Base-by-base conservation (phyloP, 30 jellyfish, hydroid and myxozoan species). In the Aurelia sp. region DNA sequence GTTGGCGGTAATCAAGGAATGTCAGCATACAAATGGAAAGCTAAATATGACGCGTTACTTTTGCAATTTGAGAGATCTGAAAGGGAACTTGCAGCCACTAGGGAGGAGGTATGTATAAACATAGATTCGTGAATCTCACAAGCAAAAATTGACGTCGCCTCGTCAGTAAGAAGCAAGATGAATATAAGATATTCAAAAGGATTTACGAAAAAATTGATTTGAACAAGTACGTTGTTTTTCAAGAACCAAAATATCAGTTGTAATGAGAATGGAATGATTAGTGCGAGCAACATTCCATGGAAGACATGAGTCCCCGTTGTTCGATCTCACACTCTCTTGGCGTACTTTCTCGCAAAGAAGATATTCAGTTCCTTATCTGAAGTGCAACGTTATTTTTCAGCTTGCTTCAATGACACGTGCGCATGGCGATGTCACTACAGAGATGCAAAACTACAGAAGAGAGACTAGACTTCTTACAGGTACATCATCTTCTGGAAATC, bases 11-110 rank as follows among this genome's bases (percentile, higher is more conserved):
- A 70, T 40, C 92, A 83, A 27, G 91, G 92, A 21, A 83, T 83
- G 92, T 83, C 92, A 15, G 92, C 92, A 1, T 83, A 71, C 53
- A 76, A 69, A 16, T 83, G 92, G 92, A 83, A 83, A 52, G 67
- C 81, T 22, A 83, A 83, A 22, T 72, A 83, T 81, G 92, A 83
- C 19, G 76, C 92, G 0, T 17, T 83, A 82, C 41, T 71, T 27
- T 30, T 83, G 37, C 92, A 72, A 52, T 83, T 83, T 53, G 81
- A 83, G 51, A 71, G 92, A 65, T 60, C 81, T 16, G 86, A 83
- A 44, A 83, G 62, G 71, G 92, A 83, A 50, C 75, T 83, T n/a
- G 86, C 76, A 16, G 86, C 92, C 17, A 61, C 92, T 0, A 72
- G 75, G 12, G 80, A 76, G 10, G 86, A 83, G 85, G 92, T 83